A percentile compares a stretch with the other conserved stretches of the same genome.
Conservation (phyloP, 2,113 vertebrate genomes). For the Psettodes erumei region DNA sequence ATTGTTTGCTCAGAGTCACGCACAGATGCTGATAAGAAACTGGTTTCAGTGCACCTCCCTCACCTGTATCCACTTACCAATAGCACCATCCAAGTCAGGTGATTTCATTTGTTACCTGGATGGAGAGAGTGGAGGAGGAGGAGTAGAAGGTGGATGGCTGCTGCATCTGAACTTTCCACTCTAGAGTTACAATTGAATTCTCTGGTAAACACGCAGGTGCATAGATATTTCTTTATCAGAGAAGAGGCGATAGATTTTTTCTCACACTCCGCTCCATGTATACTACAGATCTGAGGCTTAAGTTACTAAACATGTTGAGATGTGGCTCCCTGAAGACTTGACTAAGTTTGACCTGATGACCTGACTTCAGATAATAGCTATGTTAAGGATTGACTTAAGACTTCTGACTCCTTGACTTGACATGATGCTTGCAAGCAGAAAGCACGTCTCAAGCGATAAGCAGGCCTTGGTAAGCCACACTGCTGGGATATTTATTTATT, state of each 20-base stretch:
- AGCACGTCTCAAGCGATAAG: neutral
- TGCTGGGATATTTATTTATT: too few species aligned
- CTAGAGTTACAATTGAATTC: too few species aligned
- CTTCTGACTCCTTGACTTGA: neutral
- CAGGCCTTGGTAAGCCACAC: neutral
- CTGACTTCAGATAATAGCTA: too few species aligned
- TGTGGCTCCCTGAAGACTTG: neutral
- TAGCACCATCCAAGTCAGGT: neutral
- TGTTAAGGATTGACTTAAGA: neutral
- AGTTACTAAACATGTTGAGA: too few species aligned
- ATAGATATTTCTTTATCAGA: too few species aligned
- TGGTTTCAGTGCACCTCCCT: neutral
- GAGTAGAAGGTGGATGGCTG: too few species aligned
- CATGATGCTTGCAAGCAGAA: neutral
- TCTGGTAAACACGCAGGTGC: too few species aligned
- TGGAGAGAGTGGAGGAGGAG: neutral
- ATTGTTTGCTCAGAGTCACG: neutral
- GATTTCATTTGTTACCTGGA: neutral
- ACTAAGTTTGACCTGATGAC: neutral
- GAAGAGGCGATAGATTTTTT: too few species aligned
- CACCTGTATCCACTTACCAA: neutral
- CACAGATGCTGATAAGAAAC: slow-evolving; percentile 10
- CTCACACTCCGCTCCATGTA: too few species aligned
- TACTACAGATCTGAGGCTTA: too few species aligned
- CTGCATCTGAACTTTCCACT: too few species aligned